These are phyloP conservation scores for Periplaneta americana DNA, from an alignment of 1,140 invertebrate species.

Conservation along the genomic window DNA sequence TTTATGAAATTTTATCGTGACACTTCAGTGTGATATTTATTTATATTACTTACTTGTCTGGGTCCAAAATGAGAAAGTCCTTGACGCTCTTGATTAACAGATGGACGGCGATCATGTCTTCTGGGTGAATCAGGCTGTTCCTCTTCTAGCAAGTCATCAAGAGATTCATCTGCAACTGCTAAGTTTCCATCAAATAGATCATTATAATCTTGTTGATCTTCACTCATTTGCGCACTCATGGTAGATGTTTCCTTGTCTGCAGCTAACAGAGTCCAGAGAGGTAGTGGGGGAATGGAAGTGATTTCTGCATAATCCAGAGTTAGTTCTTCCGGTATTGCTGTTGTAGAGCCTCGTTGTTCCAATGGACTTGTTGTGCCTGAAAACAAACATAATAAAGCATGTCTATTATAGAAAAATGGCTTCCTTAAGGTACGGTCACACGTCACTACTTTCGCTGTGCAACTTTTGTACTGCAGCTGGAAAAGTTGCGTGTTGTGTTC, in stretches of 20 bases:
- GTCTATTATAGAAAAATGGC: no score
- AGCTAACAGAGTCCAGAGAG: slow-evolving; percentile 89
- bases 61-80: slow-evolving; percentile 77
- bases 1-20: no score
- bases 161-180: slow-evolving; percentile 62
- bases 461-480: no score
- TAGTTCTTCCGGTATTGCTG: slow-evolving; percentile 74
- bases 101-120: slow-evolving; percentile 51
- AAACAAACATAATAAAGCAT: neutral
- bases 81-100: slow-evolving; percentile 61
- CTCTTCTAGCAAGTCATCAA: slow-evolving; percentile 72
- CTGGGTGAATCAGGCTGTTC: slow-evolving; percentile 47
- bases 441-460: no score
- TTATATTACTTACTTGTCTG: slow-evolving; percentile 49
- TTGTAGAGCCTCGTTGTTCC: slow-evolving; percentile 52
- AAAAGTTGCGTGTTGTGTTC: no score
- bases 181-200: slow-evolving; percentile 78
- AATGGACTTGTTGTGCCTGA: slow-evolving; percentile 45
- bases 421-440: no score
- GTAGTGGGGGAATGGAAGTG: slow-evolving; percentile 92
- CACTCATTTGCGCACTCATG: slow-evolving; percentile 28
- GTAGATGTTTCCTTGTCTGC: slow-evolving; percentile 78
- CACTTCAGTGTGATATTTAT: no score
- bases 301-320: slow-evolving; percentile 94
- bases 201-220: slow-evolving; percentile 66